These are phyloP conservation scores for Sialia sialis DNA, from an alignment of 2,113 vertebrate species.

Conservation along the genomic window DNA sequence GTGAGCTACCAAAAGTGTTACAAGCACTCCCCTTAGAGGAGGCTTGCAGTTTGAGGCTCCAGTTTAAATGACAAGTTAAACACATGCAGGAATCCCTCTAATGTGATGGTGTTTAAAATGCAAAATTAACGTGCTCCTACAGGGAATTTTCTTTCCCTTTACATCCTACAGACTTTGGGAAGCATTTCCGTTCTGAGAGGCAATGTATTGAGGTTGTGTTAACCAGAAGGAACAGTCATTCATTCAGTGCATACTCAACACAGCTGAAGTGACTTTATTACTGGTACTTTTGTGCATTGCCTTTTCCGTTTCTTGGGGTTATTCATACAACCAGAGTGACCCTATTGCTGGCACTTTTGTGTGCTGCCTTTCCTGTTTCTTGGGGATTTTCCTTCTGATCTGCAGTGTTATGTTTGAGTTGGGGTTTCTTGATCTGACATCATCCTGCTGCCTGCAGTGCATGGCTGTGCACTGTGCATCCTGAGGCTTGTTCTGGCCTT, in stretches of 20 bases:
- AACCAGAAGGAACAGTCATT: not conserved
- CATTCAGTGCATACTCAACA: not conserved
- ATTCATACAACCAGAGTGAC: conserved; percentile 12
- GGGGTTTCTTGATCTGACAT: conserved; percentile 6
- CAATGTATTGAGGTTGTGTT: not conserved
- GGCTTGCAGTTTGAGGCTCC: not conserved
- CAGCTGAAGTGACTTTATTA: conserved; percentile 35
- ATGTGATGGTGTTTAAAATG: not conserved
- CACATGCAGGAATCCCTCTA: not conserved
- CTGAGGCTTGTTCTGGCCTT: not conserved
- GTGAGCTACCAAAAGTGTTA: not conserved
- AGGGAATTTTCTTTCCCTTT: not conserved
- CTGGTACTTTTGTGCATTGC: not conserved
- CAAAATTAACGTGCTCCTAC: not conserved
- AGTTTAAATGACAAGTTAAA: not conserved
- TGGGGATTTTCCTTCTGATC: conserved; percentile 41
- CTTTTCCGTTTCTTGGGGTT: conserved; percentile 36
- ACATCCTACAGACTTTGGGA: not conserved
- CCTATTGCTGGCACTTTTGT: conserved; percentile 11
- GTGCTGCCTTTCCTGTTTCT: conserved; percentile 45
- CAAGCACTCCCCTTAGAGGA: conserved; percentile 56
- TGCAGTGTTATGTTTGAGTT: not conserved
- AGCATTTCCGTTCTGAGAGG: not conserved
- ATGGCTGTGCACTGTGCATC: not conserved
- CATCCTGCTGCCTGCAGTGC: not conserved